These are phyloP conservation scores for Morone chrysops DNA, from an alignment of 2,113 vertebrate genomes.

Conservation along the genomic window DNA sequence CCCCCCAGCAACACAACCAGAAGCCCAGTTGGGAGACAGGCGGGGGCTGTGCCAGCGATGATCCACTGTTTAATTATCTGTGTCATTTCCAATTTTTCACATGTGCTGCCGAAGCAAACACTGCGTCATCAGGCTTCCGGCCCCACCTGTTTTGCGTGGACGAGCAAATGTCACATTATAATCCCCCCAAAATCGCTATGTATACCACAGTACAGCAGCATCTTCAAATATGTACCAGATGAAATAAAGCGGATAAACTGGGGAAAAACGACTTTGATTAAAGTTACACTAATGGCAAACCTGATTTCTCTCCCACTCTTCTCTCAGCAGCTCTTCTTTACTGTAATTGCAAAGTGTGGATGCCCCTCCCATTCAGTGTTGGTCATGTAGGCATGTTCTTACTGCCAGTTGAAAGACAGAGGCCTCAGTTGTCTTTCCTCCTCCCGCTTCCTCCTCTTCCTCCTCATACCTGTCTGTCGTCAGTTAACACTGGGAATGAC, in stretches of 20 bases:
- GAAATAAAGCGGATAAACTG: not conserved
- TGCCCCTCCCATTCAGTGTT: slow-evolving; percentile 33
- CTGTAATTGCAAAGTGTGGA: not conserved
- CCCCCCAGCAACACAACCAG: too few species aligned
- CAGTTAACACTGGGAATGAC: slow-evolving; percentile 29
- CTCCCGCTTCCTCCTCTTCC: not conserved
- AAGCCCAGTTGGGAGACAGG: too few species aligned
- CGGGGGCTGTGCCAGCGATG: too few species aligned
- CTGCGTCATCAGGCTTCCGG: too few species aligned
- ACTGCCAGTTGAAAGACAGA: slow-evolving; percentile 3
- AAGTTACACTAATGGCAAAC: not conserved
- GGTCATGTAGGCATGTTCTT: not conserved
- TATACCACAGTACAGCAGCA: not conserved
- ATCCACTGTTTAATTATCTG: too few species aligned
- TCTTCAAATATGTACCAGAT: not conserved
- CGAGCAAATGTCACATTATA: too few species aligned
- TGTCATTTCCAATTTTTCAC: too few species aligned
- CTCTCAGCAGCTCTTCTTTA: not conserved
- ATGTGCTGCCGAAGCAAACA: too few species aligned
- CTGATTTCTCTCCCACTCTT: not conserved
- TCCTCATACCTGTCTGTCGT: slow-evolving; percentile 24
- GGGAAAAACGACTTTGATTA: not conserved
- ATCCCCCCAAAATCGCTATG: not conserved
- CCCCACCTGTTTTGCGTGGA: too few species aligned
- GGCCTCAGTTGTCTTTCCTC: not conserved